phyloP scores from a whole-genome alignment of 2,113 vertebrate genomes.

The Heterochromis multidens region DNA sequence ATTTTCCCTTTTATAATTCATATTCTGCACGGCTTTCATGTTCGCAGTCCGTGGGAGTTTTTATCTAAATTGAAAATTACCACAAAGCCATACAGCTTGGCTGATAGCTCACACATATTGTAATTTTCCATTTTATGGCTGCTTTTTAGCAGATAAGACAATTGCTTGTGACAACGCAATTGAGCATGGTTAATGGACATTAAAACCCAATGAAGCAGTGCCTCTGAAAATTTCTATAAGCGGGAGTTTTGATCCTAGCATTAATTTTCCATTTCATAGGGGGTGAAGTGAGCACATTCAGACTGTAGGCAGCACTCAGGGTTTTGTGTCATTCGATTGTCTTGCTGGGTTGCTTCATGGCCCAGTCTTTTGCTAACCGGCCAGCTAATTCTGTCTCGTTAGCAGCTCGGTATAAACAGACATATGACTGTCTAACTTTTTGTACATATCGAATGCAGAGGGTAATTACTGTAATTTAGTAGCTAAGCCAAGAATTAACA shows the following conservation, averaged over 20 bases:
- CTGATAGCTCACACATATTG: conserved; percentile 64
- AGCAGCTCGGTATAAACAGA: conserved; percentile 29
- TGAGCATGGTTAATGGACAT: conserved; percentile 74
- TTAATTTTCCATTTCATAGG: conserved; percentile 64
- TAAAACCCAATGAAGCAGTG: conserved; percentile 65
- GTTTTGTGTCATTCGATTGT: conserved; percentile 43
- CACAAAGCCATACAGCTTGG: conserved; percentile 51
- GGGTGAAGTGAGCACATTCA: conserved; percentile 42
- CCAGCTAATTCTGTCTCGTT: conserved; percentile 11
- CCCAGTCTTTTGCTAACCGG: conserved; percentile 1
- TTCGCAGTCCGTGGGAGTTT: conserved; percentile 40
- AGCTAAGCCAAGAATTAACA: conserved; percentile 49
- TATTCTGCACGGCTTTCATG: conserved; percentile 37
- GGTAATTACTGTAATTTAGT: conserved; percentile 56
- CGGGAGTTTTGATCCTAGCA: conserved; percentile 47
- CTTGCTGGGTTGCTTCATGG: conserved; percentile 2
- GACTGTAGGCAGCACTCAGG: conserved; percentile 30
- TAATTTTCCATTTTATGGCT: conserved; percentile 70
- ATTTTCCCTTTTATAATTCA: conserved; percentile 21
- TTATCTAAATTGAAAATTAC: conserved; percentile 75
- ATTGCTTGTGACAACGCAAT: conserved; percentile 77
- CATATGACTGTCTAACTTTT: conserved; percentile 46
- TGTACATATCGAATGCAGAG: conserved; percentile 37
- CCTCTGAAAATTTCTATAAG: conserved; percentile 61
- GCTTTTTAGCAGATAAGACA: conserved; percentile 75